Evolutionary conservation across 2,888 invertebrate genomes (phyloP), one percentile per base, ranked within the genome.

Genomic region (Dasypogon diadema): DNA sequence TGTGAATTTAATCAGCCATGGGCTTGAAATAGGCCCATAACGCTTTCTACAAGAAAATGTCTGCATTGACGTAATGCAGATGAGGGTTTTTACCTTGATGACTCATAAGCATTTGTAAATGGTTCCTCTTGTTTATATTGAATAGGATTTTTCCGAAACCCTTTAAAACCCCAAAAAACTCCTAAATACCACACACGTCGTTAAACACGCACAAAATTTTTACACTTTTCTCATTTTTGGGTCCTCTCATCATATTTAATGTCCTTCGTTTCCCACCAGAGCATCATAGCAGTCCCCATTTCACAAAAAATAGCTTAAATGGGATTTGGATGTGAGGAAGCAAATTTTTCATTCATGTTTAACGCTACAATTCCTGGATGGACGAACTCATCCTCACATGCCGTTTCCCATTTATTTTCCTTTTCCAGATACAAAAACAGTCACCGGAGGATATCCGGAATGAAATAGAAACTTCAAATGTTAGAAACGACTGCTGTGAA

Each of bases 331-430:
- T 48, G 24, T 14, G 48, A 46, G 48, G 48, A 68, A 48, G n/a
- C 26, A 48, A 68, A 46, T 68, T 68, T 68, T 68, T 68, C 22
- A 46, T 48, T 48, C 42, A 12, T 60, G 16, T 60, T 16, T 37
- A 18, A 60, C 10, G 18, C n/a, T n/a, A 10, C 30, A 58, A 14
- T 34, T 58, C n/a, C 37, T 34, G 37, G 4, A 34, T 12, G 37
- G 6, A 37, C 2, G 16, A 37, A n/a, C 60, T 37, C 37, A 60
- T 60, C 37, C 60, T n/a, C 10, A 60, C 18, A 34, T 37, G 21
- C 18, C 10, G 3, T 60, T 4, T 60, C 26, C 37, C 60, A 37
- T 37, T 60, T 42, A 30, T 30, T 30, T 30, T 30, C 34, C n/a
- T 42, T 42, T 12, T 42, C 12, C 21, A 60, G 60, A 60, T 21